A percentile compares a stretch with the other conserved stretches of the same genome.
phyloP scores from a whole-genome alignment of 2,888 invertebrate genomes.

The Nebria brevicollis region DNA sequence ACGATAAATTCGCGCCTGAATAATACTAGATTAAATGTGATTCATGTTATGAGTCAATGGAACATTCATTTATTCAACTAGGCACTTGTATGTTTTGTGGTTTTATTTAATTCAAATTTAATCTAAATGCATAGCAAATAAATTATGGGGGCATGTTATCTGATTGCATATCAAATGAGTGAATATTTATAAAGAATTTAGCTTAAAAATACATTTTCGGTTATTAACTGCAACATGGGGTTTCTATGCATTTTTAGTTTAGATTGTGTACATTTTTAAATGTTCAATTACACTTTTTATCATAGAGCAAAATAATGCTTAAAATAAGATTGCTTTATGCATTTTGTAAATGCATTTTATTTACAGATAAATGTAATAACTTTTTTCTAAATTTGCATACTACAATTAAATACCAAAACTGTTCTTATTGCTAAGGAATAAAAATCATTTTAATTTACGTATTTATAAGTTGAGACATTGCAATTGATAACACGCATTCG shows the following conservation, averaged over 20 bases:
- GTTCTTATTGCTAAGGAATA: too few species aligned
- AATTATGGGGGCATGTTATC: neutral
- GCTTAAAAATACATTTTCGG: too few species aligned
- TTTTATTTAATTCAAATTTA: neutral
- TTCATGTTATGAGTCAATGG: neutral
- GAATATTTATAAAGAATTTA: too few species aligned
- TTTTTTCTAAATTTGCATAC: too few species aligned
- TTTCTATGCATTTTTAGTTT: neutral
- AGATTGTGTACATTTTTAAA: neutral
- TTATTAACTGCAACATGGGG: too few species aligned
- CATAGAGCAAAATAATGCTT: neutral
- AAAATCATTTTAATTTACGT: too few species aligned
- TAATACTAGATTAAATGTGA: neutral
- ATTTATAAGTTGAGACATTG: too few species aligned
- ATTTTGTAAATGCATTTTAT: too few species aligned
- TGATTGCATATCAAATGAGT: neutral
- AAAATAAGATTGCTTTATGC: neutral
- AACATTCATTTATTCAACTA: neutral
- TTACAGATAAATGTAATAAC: too few species aligned
- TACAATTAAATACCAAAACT: too few species aligned
- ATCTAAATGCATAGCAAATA: neutral
- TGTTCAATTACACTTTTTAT: neutral
- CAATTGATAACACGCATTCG: too few species aligned
- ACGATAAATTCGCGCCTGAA: neutral
- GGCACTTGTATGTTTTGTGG: neutral